Evolutionary conservation across 2,888 invertebrate genomes (phyloP).

Genomic region (Lasioglossum lativentre): DNA sequence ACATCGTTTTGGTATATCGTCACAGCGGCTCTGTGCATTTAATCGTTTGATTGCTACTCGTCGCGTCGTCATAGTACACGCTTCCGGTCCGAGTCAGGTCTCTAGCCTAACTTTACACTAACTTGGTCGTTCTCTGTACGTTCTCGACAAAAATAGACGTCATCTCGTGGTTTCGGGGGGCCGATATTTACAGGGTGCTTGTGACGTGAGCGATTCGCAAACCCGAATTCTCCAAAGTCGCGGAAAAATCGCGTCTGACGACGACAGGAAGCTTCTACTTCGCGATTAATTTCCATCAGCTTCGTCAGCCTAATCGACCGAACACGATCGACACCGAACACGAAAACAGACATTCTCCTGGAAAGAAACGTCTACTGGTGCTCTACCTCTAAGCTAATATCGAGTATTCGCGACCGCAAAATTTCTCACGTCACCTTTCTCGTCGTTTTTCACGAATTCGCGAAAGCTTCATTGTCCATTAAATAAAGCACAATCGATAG

Average conservation of each 20-base stretch:
- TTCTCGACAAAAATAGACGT: conserved; percentile 78
- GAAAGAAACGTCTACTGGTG: neutral
- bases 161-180: conserved; percentile 44
- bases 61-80: conserved; percentile 47
- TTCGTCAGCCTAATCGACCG: neutral
- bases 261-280: conserved; percentile 39
- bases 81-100: conserved; percentile 18
- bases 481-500: conserved; percentile 20
- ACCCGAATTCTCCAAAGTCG: neutral
- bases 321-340: conserved; percentile 3
- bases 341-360: neutral
- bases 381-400: conserved; percentile 11
- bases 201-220: conserved; percentile 21
- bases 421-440: neutral
- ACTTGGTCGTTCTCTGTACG: conserved; percentile 71
- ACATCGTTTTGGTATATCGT: conserved; percentile 84
- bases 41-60: conserved; percentile 80
- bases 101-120: conserved; percentile 38
- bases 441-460: neutral
- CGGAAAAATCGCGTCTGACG: conserved; percentile 24
- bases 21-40: conserved; percentile 83
- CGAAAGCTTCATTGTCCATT: neutral
- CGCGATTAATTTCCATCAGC: neutral
- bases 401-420: conserved; percentile 10
- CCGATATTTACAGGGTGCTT: conserved; percentile 56